These are phyloP conservation scores for Dusona sp. DNA, from an alignment of 2,888 invertebrate species.

Conservation along the genomic window DNA sequence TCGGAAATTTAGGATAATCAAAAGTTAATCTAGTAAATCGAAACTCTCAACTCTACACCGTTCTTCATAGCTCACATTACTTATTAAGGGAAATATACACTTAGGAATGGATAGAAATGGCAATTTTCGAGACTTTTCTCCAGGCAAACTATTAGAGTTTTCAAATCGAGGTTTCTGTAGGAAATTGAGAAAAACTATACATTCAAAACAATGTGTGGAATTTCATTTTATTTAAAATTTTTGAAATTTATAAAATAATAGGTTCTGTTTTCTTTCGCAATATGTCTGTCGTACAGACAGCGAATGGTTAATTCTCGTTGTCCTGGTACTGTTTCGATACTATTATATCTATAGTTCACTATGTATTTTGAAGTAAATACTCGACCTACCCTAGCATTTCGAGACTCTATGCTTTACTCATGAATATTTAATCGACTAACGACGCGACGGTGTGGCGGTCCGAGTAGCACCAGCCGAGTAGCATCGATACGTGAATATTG, in stretches of 20 bases:
- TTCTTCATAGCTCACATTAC: neutral
- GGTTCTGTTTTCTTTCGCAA: neutral
- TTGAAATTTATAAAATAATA: neutral
- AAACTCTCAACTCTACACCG: neutral
- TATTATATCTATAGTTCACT: slow-evolving; percentile 26
- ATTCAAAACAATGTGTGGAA: too few relatives aligned
- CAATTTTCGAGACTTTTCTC: too few relatives aligned
- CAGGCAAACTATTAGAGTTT: too few relatives aligned
- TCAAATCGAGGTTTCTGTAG: too few relatives aligned
- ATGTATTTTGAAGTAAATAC: slow-evolving; percentile 48
- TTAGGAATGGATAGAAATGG: too few relatives aligned
- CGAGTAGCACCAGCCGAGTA: slow-evolving; percentile 61
- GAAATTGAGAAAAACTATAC: too few relatives aligned
- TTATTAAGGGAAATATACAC: too few relatives aligned
- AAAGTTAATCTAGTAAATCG: neutral
- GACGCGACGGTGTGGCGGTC: slow-evolving; percentile 70
- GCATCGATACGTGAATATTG: slow-evolving; percentile 74
- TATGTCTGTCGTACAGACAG: neutral
- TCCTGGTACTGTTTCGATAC: neutral
- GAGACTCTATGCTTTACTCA: slow-evolving; percentile 69
- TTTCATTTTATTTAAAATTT: too few relatives aligned
- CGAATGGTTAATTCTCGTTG: neutral
- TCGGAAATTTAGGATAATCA: slow-evolving; percentile 1
- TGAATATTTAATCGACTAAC: slow-evolving; percentile 77
- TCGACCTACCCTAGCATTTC: slow-evolving; percentile 45